phyloP scores from a whole-genome alignment of 1,140 invertebrate species.

The Onthophagus taurus region DNA sequence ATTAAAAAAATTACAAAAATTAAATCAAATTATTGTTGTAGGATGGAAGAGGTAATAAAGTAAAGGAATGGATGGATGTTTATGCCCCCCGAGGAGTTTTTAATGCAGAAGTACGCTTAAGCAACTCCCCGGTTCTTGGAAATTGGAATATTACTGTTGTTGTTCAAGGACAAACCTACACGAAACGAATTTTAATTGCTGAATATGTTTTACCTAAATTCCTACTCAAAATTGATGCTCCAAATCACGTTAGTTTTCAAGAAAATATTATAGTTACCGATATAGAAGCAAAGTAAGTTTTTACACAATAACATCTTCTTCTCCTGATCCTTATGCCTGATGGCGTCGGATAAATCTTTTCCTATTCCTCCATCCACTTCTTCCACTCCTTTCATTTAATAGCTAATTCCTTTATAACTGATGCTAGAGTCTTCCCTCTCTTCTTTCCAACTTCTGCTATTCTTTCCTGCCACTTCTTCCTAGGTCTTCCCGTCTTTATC shows the following conservation, averaged over 20 bases:
- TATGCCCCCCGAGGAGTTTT: slow-evolving; percentile 66
- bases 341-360: no score
- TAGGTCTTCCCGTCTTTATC: no score
- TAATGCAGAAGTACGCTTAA: slow-evolving; percentile 67
- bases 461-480: no score
- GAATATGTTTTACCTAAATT: slow-evolving; percentile 93
- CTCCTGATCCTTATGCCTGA: no score
- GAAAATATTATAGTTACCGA: slow-evolving; percentile 67
- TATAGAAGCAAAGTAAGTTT: slow-evolving; percentile 70
- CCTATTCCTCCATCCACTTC: no score
- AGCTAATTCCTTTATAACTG: not conserved
- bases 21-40: slow-evolving; percentile 14
- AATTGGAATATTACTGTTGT: slow-evolving; percentile 71
- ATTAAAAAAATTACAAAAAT: no score
- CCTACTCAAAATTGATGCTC: slow-evolving; percentile 71
- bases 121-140: slow-evolving; percentile 80
- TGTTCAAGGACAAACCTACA: slow-evolving; percentile 51
- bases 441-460: no score
- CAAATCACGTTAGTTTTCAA: slow-evolving; percentile 70
- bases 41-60: slow-evolving; percentile 71
- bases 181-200: slow-evolving; percentile 68
- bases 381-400: no score
- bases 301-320: no score
- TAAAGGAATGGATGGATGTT: slow-evolving; percentile 68
- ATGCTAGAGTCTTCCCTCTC: not conserved